Conservation (phyloP, 1,140 invertebrate genomes). For the Pseudomyrmex sp. region DNA sequence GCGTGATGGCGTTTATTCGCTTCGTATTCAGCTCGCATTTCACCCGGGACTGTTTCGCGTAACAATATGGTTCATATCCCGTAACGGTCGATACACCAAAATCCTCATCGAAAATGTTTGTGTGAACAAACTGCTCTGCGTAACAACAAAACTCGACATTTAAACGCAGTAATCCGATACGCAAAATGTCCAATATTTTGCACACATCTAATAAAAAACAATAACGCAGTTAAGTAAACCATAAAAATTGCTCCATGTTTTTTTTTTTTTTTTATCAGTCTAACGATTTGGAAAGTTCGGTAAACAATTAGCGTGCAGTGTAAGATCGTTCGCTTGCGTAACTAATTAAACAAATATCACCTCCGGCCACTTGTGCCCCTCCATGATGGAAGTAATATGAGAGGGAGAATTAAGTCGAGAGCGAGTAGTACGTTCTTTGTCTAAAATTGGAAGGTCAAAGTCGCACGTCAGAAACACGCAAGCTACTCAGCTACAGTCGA, state of each 20-base stretch:
- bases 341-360: conserved; percentile 33
- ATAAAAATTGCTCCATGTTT: not conserved
- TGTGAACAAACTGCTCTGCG: not conserved
- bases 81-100: conserved; percentile 12
- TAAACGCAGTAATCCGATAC: not conserved
- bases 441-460: conserved; percentile 49
- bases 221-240: not conserved
- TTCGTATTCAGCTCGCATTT: not conserved
- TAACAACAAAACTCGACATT: conserved; percentile 6
- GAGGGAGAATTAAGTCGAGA: conserved; percentile 7
- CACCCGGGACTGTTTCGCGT: conserved; percentile 19
- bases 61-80: conserved; percentile 9
- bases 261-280: not conserved
- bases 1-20: conserved; percentile 26
- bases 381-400: not conserved
- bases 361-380: not conserved
- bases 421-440: not conserved
- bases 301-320: not conserved
- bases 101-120: conserved; percentile 6
- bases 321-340: not conserved
- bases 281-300: not conserved
- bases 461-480: conserved; percentile 43
- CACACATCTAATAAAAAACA: not conserved
- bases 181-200: not conserved
- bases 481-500: conserved; percentile 30